Evolutionary conservation across 2,113 vertebrate species (phyloP), one percentile per base, ranked within the genome.

Genomic region (Pseudopodoces humilis): DNA sequence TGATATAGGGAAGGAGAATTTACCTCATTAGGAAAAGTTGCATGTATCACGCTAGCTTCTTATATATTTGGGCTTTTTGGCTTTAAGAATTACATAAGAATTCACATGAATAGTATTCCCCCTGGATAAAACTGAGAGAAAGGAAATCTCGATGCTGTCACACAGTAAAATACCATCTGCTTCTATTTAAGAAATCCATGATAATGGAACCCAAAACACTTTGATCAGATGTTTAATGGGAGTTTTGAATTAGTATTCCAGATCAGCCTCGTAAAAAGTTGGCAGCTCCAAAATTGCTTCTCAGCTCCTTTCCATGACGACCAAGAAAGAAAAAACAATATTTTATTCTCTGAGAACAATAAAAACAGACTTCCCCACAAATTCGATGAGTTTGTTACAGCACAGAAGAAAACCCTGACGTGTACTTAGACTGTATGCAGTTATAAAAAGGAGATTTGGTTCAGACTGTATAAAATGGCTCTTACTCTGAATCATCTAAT

Each of bases 191-290:
- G 87, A 95, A 97, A 90, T 83, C 63, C 68, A 80, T 0, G 11
- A 81, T 96, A 94, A 95, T 81, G 88, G 90, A 94, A 92, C 83
- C 25, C 85, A 67, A 94, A 96, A 58, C 85, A 93, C 85, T 92
- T 88, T 92, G 64, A 96, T 96, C 92, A 93, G 83, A 80, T 93
- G 60, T 81, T 95, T 96, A 93, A 95, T 78, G 83, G 64, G 88
- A 88, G 76, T 92, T 96, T 86, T 81, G 64, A 88, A 82, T 90
- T 94, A 88, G 79, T 81, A 90, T 92, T 93, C 69, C 79, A 78
- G 60, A 92, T 90, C 88, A 92, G 79, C 56, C 49, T 92, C 1
- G 0, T 71, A 88, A 81, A 93, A 92, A 64, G 22, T 53, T 92
- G 59, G 58, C 92, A 95, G 60, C 52, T 96, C 75, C 33, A 80